Conservation (phyloP, 2,888 invertebrate species). For the Sipha maydis region DNA sequence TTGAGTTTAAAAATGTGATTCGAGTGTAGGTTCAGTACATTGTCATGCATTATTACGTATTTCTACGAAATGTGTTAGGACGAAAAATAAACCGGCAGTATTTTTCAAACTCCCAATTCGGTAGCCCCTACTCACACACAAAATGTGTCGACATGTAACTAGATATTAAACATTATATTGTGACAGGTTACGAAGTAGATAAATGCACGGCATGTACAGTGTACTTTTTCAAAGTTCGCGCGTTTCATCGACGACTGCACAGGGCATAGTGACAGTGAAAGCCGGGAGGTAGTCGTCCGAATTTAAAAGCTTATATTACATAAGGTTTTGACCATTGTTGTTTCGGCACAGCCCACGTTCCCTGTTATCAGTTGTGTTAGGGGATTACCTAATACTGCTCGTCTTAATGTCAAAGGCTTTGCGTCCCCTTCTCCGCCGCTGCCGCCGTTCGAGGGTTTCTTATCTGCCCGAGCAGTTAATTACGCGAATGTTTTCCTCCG, state of each 20-base stretch:
- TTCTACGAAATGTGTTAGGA: too few species aligned
- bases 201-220: background rate
- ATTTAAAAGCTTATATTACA: constrained; percentile 48
- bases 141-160: too few species aligned
- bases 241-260: background rate
- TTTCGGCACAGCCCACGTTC: constrained; percentile 17
- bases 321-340: constrained; percentile 45
- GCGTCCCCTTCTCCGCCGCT: background rate
- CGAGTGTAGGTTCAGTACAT: too few species aligned
- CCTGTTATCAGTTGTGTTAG: constrained; percentile 43
- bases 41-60: too few species aligned
- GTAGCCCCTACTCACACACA: too few species aligned
- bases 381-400: constrained; percentile 45
- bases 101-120: too few species aligned
- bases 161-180: too few species aligned
- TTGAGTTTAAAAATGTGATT: too few species aligned
- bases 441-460: background rate
- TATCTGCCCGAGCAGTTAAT: constrained; percentile 58
- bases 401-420: constrained; percentile 61
- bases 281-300: constrained; percentile 17
- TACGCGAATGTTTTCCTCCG: constrained; percentile 29
- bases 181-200: too few species aligned
- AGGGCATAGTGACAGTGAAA: background rate
- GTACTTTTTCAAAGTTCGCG: background rate
- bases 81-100: too few species aligned